Evolutionary conservation across 2,113 vertebrate species (phyloP), one percentile per base, ranked within the genome.

Genomic region (Kryptolebias marmoratus): DNA sequence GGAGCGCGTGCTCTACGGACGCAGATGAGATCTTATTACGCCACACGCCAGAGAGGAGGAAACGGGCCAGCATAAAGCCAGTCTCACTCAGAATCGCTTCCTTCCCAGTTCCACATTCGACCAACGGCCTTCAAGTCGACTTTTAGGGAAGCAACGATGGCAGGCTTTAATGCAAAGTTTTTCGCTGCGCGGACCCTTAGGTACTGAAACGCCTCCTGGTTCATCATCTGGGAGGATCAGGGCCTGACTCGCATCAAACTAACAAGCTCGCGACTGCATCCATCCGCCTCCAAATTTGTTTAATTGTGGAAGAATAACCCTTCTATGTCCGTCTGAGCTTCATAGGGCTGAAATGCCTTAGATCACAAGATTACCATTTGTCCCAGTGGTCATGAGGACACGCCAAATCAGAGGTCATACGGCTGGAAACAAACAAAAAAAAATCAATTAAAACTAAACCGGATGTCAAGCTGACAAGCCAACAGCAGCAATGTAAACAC

Each of bases 311-410:
- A 69, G 2, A 62, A 12, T n/a, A 47, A 22, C 4, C 6, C 3
- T 58, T 11, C 45, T 27, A 9, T 49, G 61, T 36, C 32, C 45
- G 31, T 31, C 13, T 36, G 32, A 44, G 56, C 71, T 57, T 50
- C 52, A 61, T 59, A n/a, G 36, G 58, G 56, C 48, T 64, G 44
- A 68, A 91, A 93, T 88, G 87, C 82, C 84, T 88, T 71, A 56
- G 80, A 85, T 91, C 94, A 94, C 89, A 92, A 91, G 92, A 91
- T 82, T 89, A 71, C 66, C 73, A 84, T 91, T 85, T 67, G 16
- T 47, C 59, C 68, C 70, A 27, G 68, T 44, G 77, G 87, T 93
- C 92, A 93, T 88, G 91, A 86, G 91, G 71, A 64, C 63, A 77
- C 30, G 71, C 65, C 80, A 86, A 91, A 91, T 89, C 76, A 81